A percentile compares a stretch with the other conserved stretches of the same genome.
phyloP scores from a whole-genome alignment of 2,888 invertebrate genomes.

The Cheiracanthium punctorium region DNA sequence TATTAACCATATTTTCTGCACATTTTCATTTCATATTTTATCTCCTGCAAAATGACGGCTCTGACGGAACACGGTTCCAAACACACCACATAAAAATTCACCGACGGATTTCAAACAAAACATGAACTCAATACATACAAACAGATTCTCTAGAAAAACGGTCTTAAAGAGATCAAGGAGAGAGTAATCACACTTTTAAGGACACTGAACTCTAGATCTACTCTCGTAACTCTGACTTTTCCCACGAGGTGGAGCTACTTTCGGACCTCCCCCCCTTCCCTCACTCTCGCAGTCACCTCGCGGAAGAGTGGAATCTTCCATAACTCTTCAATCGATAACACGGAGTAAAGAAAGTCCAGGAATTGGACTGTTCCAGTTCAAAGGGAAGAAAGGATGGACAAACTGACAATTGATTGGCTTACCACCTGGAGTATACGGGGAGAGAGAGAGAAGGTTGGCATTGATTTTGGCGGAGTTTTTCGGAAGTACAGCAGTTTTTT shows the following conservation, averaged over 20 bases:
- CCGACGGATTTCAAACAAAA: background rate
- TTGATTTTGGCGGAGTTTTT: conserved; percentile 61
- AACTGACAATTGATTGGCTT: conserved; percentile 58
- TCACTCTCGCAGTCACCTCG: conserved; percentile 1
- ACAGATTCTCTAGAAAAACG: background rate
- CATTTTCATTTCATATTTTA: background rate
- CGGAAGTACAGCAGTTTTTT: background rate
- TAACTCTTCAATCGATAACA: conserved; percentile 37
- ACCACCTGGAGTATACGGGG: conserved; percentile 54
- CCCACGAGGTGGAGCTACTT: conserved; percentile 42
- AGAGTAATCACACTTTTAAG: conserved; percentile 35
- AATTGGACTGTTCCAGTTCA: conserved; percentile 37
- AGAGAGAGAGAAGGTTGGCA: conserved; percentile 32
- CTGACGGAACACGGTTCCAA: too few species aligned
- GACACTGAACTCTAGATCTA: conserved; percentile 51
- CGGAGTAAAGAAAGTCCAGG: conserved; percentile 5
- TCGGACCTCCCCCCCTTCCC: background rate
- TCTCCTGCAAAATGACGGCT: too few species aligned
- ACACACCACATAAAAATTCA: background rate
- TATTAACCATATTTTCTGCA: background rate
- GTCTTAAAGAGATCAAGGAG: background rate
- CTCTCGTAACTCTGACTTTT: conserved; percentile 22
- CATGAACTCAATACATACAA: conserved; percentile 14
- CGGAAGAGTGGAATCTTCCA: conserved; percentile 26
- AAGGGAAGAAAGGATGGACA: conserved; percentile 31